Conservation (phyloP, 2,113 vertebrate species). For the Megaptera novaeangliae region DNA sequence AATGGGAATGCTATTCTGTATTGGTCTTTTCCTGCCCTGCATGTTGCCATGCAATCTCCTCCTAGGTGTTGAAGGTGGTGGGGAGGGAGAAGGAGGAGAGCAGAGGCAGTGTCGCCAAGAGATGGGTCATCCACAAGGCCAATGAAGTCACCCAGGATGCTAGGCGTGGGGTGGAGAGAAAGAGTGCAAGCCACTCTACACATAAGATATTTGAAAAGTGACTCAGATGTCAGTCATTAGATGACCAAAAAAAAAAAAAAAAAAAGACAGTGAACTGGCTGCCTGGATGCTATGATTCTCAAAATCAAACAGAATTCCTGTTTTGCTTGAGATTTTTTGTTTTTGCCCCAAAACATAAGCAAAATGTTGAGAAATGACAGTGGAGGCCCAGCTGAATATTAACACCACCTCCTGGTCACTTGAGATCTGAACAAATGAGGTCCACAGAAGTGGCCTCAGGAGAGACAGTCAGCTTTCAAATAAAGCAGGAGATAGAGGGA, state of each 20-base stretch:
- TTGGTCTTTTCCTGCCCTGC: neutral
- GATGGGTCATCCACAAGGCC: neutral
- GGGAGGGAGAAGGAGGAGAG: neutral
- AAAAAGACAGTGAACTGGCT: neutral
- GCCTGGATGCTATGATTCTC: neutral
- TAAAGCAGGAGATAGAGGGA: neutral
- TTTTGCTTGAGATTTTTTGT: neutral
- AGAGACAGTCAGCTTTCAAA: neutral
- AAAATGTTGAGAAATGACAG: neutral
- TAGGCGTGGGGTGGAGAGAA: neutral
- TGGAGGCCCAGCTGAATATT: neutral
- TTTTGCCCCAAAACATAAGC: neutral
- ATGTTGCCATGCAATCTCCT: neutral
- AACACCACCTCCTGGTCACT: neutral
- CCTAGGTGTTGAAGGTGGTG: neutral
- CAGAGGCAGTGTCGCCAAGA: neutral
- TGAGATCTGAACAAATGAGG: constrained; percentile 10
- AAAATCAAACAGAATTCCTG: neutral
- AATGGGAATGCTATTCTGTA: neutral
- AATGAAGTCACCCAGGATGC: neutral
- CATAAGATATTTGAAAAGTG: neutral
- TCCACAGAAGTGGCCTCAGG: neutral
- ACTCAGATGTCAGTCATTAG: neutral
- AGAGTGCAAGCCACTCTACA: neutral
- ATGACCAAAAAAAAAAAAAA: neutral